Conservation (phyloP, 64 coral and sea anemone species). For the Dendrophyllia cribrosa region DNA sequence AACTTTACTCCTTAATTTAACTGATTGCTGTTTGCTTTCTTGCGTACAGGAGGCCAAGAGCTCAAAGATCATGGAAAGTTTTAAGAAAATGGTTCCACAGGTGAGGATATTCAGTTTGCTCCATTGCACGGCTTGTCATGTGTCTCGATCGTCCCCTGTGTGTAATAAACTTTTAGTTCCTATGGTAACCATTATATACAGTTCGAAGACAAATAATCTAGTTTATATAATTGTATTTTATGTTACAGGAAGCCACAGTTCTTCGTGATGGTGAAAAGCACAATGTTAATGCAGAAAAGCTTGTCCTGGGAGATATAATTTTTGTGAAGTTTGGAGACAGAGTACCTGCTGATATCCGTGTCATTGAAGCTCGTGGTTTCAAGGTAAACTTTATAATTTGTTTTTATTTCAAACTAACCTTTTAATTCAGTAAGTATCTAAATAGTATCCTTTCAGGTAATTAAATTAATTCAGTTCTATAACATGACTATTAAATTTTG, state of each 20-base stretch:
- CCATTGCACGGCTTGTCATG: not conserved
- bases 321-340: constrained; percentile 97
- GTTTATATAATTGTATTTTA: too few relatives aligned
- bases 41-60: constrained; percentile 91
- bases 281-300: constrained; percentile 78
- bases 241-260: constrained; percentile 85
- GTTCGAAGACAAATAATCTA: too few relatives aligned
- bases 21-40: not conserved
- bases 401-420: not conserved
- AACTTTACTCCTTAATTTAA: not conserved
- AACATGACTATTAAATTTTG: too few relatives aligned
- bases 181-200: too few relatives aligned
- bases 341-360: constrained; percentile 94
- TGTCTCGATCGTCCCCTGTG: not conserved
- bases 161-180: too few relatives aligned
- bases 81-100: constrained; percentile 98
- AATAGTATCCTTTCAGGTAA: not conserved
- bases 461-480: too few relatives aligned
- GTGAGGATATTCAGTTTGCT: constrained; percentile 10
- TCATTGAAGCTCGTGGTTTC: constrained; percentile 91
- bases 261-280: constrained; percentile 91
- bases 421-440: not conserved
- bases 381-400: constrained; percentile 65
- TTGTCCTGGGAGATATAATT: constrained; percentile 94
- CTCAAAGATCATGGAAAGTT: constrained; percentile 98